Evolutionary conservation across 2,888 invertebrate species (phyloP).

Genomic region (Phytoseiulus persimilis): DNA sequence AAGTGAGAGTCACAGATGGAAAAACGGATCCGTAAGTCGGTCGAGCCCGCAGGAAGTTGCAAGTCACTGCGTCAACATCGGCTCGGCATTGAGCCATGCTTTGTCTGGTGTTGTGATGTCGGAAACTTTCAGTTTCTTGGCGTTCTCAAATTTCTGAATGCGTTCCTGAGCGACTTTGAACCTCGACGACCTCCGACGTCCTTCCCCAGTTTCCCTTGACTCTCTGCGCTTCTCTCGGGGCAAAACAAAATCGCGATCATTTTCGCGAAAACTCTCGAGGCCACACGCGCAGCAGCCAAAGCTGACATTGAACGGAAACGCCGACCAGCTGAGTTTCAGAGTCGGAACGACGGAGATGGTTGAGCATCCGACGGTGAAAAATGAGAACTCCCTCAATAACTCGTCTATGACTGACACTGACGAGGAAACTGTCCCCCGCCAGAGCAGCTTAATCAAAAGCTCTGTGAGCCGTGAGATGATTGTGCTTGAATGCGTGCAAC

Average conservation of each 20-base stretch:
- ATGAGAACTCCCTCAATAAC: not conserved
- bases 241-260: not conserved
- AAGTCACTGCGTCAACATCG: no score
- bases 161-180: no score
- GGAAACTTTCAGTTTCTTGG: no score
- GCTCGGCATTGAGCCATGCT: no score
- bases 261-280: not conserved
- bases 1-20: not conserved
- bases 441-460: no score
- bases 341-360: not conserved
- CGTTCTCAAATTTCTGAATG: no score
- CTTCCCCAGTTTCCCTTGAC: not conserved
- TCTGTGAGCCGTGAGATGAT: no score
- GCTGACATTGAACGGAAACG: not conserved
- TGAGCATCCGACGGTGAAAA: not conserved
- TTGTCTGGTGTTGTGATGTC: no score
- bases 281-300: not conserved
- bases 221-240: not conserved
- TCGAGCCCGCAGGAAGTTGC: not conserved
- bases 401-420: no score
- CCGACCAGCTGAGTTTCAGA: not conserved
- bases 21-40: not conserved
- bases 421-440: no score
- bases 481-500: no score
- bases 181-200: no score